Base-by-base conservation (phyloP, 2,888 invertebrate species). In the Cybosia mesomella region DNA sequence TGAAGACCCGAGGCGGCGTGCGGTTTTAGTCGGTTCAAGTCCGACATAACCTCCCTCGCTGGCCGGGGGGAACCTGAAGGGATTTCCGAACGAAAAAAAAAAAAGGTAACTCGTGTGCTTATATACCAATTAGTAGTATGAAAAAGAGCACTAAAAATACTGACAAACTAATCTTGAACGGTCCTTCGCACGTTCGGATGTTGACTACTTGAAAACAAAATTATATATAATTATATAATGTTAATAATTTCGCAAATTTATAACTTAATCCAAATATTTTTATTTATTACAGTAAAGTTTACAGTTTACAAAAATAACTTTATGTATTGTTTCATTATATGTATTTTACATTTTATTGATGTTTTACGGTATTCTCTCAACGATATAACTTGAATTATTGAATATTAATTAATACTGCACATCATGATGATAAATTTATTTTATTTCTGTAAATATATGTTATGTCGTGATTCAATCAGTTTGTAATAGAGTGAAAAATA, bases 221-320 rank as follows among this genome's bases (percentile, higher is more conserved):
- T 49, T 8, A 43, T 43, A 18, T 15, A 7, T 18, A n/a, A 68
- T 71, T 74, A 64, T 60, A 71, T 74, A 63, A 73, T 32, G 63
- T 66, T 72, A 76, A 75, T 79, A 68, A 70, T 61, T 39, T 68
- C 39, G 65, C 61, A 71, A 64, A 58, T 55, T 34, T 61, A 43
- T 55, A 71, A 61, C 58, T 8, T n/a, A n/a, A 55, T 65, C 64
- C 72, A 71, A 63, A 74, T 49, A n/a, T 18, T 49, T 32, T 9
- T 71, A 74, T 74, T 74, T 69, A 61, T 43, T 43, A 18, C 11
- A 43, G 7, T 43, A 43, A 43, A 43, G 15, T 43, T 18, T n/a
- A 49, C 49, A 18, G 49, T 49, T 9, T 4, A n/a, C n/a, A 49
- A 49, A 18, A n/a, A n/a, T n/a, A 9, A 43, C 18, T n/a, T n/a